Base-by-base conservation (phyloP, 2,113 vertebrate genomes). In the Ramphastos sulfuratus region DNA sequence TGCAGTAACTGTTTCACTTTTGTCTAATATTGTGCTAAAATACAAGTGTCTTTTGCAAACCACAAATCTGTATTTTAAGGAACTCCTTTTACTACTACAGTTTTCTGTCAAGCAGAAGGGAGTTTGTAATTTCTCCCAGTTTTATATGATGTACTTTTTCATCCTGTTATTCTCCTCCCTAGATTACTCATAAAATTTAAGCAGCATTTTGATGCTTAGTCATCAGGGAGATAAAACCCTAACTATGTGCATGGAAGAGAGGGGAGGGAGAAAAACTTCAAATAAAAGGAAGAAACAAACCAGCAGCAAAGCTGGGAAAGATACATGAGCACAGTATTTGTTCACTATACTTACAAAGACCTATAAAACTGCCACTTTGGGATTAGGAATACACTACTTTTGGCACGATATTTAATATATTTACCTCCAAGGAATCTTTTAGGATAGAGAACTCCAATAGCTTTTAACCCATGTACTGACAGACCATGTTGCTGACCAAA, bases 181-280 rank as follows among this genome's bases (percentile, higher is more conserved):
- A 74, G 35, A 64, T 60, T 63, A 31, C 31, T 52, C 59, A 72
- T 44, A 69, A 91, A 92, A 91, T 66, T 50, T 52, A 23, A 83
- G n/a, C 18, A 63, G 44, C 60, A 61, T 70, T 89, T 91, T 59
- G 64, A 70, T 63, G 48, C 21, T 66, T 85, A 65, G 18, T 35
- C 70, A 78, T 30, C 19, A 59, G 6, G 8, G 31, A 85, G 79
- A 90, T 15, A 88, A 91, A 42, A 6, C 17, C 42, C 42, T 58
- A 59, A 31, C 3, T 7, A 56, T 7, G 16, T 10, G n/a, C 44
- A 70, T 2, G 17, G 50, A 81, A 74, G 24, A 55, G 9, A 60
- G 28, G 63, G 23, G 27, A 4, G 27, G 27, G 27, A 4, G 23
- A 23, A 60, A 59, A 82, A 35, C 2, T 70, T 89, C 31, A 52